phyloP scores from a whole-genome alignment of 2,888 invertebrate genomes.

The Altica lythri region DNA sequence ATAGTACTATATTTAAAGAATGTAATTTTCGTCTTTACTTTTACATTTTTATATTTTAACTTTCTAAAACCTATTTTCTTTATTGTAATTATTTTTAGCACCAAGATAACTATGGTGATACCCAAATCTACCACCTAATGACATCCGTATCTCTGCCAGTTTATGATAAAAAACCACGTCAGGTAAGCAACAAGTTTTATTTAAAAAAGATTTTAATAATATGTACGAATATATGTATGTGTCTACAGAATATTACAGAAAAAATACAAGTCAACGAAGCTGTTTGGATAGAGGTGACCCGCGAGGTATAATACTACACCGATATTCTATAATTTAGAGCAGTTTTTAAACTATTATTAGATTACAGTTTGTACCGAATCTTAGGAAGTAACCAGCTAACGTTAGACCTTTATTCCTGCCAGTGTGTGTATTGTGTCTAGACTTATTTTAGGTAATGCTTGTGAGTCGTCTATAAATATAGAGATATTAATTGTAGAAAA shows the following conservation, averaged over 20 bases:
- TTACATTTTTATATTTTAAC: too few species aligned
- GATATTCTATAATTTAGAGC: conserved; percentile 27
- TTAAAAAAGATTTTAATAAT: conserved; percentile 10
- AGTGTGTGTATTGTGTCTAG: conserved; percentile 17
- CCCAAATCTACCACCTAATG: conserved; percentile 80
- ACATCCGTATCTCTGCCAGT: conserved; percentile 94
- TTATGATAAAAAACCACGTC: conserved; percentile 83
- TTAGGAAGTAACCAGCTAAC: conserved; percentile 17
- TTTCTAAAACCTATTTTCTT: neutral
- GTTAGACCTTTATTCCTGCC: conserved; percentile 9
- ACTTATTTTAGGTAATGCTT: conserved; percentile 22
- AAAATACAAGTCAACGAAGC: conserved; percentile 94
- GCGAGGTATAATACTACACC: conserved; percentile 76
- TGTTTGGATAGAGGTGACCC: conserved; percentile 89
- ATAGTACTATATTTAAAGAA: too few species aligned
- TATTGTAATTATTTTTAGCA: conserved; percentile 53
- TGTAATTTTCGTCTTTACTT: too few species aligned
- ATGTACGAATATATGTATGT: conserved; percentile 49
- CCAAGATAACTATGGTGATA: conserved; percentile 66
- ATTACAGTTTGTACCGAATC: conserved; percentile 20
- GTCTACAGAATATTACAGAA: conserved; percentile 94
- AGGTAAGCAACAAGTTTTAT: conserved; percentile 65
- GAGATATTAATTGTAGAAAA: conserved; percentile 1
- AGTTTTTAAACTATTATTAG: conserved; percentile 15
- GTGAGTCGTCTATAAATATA: conserved; percentile 4